Base-by-base conservation (phyloP, 2,113 vertebrate genomes). In the Tachuris rubrigastra region DNA sequence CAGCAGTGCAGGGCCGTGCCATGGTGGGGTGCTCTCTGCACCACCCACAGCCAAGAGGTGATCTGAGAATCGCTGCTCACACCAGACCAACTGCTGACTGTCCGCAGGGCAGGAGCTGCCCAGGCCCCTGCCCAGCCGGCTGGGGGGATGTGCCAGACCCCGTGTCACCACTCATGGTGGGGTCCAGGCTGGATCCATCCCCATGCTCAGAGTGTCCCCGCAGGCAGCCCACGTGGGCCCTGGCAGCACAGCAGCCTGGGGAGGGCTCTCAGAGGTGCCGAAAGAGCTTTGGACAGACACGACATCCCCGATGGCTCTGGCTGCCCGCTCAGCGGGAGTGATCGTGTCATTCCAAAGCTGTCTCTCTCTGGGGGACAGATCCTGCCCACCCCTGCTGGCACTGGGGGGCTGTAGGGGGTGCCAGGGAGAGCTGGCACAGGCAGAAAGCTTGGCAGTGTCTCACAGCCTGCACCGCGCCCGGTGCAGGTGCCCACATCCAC, bases 311-410 rank as follows among this genome's bases (percentile, higher is more conserved):
- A 99, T 99, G 99, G 98, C 98, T 91, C 86, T 82, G 81, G 83
- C 95, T 96, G 94, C 92, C 98, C 37, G 98, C 99, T 98, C 99
- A 99, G 98, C 99, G 99, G 99, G 99, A 99, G 99, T 99, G 99
- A 99, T 99, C 99, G 99, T 99, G 99, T 99, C 99, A 99, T 99
- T 99, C 97, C 98, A 98, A 98, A 99, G 98, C 98, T 80, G 72
- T 98, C 97, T 92, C 94, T 83, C 86, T 85, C 42, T 1, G 2
- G 22, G 44, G 49, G 8, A 5, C 3, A 1, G 69, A 74, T 82
- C 44, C 78, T 74, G n/a, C 69, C 56, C 5, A 1, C 7, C 22
- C 33, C 25, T 35, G 42, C 50, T 1, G 4, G 66, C 37, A 37
- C 30, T 4, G 21, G 44, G 19, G 47, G 30, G 7, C 50, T 30